Base-by-base conservation (phyloP, 2,797 vertebrate species). In the Bradypodion ventrale region DNA sequence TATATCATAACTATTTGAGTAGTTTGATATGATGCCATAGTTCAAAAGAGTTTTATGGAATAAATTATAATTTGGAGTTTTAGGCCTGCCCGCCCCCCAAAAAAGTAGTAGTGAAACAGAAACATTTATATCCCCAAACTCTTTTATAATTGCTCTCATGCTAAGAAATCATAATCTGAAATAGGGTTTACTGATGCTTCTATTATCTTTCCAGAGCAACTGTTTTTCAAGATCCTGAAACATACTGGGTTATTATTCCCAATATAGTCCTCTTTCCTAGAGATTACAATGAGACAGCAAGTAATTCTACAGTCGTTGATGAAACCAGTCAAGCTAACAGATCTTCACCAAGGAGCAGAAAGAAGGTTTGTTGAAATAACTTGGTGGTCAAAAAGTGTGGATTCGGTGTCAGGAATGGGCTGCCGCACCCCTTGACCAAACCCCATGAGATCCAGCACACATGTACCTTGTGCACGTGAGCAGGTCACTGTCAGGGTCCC, bases 191-290 rank as follows among this genome's bases (percentile, higher is more conserved):
- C 73, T 78, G 15, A 84, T 23, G 46, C 52, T 42, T 52, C 32
- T 16, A 56, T 79, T 88, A 80, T 82, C 29, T 89, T 85, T 87
- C 12, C 70, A 94, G 94, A 82, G 93, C 93, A 78, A 93, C 94
- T 80, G 85, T 93, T 80, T 84, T 94, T 79, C 89, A 93, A 90
- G 90, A 94, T 72, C 59, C 87, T 8, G 90, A 94, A 12, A 93
- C 87, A n/a, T 93, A 91, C 82, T 94, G 94, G 94, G 59, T 91
- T 76, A 86, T 91, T 76, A 88, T 94, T 85, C 86, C 92, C 75
- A 91, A 89, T 65, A 85, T 90, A 89, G 88, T 83, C 80, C 85
- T 94, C 49, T 83, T 89, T 32, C 69, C 84, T 73, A 86, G 0
- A 0, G 62, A 0, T 89, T 87, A 88, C 25, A 76, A 49, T 63